These are phyloP conservation scores for Acipenser oxyrinchus DNA, from an alignment of 2,797 vertebrate species.

Conservation along the genomic window DNA sequence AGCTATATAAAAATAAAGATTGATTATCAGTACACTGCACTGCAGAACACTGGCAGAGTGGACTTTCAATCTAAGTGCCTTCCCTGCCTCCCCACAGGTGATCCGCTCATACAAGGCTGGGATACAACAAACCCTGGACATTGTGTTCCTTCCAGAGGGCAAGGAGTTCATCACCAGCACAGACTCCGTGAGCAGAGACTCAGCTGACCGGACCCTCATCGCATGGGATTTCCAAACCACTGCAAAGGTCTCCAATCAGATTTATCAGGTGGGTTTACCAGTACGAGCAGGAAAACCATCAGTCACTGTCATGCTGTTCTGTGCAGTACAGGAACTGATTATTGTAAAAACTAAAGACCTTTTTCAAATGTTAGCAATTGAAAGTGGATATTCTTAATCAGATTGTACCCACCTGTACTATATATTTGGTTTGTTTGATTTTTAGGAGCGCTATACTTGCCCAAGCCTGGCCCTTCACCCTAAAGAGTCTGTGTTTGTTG, in stretches of 20 bases:
- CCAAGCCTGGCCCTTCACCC: constrained; percentile 81
- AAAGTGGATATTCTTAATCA: background rate
- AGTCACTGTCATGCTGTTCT: too few relatives aligned
- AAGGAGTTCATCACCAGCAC: constrained; percentile 84
- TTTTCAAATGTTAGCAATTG: background rate
- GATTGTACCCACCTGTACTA: background rate
- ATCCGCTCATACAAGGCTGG: constrained; percentile 77
- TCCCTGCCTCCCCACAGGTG: constrained; percentile 50
- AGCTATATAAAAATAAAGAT: too few relatives aligned
- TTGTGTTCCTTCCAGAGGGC: constrained; percentile 80
- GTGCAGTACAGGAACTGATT: too few relatives aligned
- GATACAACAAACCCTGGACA: constrained; percentile 85
- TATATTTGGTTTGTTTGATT: constrained; percentile 14
- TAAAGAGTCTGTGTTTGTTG: constrained; percentile 70
- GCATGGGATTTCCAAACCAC: constrained; percentile 88
- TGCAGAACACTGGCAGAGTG: too few relatives aligned
- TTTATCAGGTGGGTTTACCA: constrained; percentile 77
- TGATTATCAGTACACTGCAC: too few relatives aligned
- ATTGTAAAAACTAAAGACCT: too few relatives aligned
- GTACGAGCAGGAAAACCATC: too few relatives aligned
- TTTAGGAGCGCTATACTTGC: constrained; percentile 89
- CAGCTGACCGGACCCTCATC: constrained; percentile 87
- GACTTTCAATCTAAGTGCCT: background rate
- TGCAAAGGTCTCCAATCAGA: constrained; percentile 93
- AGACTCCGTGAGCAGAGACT: constrained; percentile 88